Conservation (phyloP, 2,113 vertebrate genomes). For the Ascaphus truei region DNA sequence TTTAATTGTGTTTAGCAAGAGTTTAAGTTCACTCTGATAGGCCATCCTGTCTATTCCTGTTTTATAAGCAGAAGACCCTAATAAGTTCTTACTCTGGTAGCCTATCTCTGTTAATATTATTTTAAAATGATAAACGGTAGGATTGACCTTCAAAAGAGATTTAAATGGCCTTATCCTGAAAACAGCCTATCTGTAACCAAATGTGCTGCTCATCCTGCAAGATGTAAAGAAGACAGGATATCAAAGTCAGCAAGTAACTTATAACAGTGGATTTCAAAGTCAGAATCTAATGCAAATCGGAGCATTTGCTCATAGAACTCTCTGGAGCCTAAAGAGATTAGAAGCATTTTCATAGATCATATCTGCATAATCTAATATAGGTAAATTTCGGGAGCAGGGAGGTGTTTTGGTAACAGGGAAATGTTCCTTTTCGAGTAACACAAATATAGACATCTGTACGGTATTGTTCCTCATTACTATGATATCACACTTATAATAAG, state of each 20-base stretch:
- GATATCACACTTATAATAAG: slow-evolving; percentile 44
- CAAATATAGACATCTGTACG: slow-evolving; percentile 38
- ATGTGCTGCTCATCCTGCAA: slow-evolving; percentile 48
- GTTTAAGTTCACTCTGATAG: too few relatives aligned
- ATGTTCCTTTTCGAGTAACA: slow-evolving; percentile 34
- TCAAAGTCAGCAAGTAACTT: slow-evolving; percentile 67
- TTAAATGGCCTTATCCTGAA: slow-evolving; percentile 58
- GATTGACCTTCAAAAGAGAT: slow-evolving; percentile 66
- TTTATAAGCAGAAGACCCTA: slow-evolving; percentile 17
- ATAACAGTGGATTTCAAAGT: slow-evolving; percentile 76
- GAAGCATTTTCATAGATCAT: slow-evolving; percentile 69
- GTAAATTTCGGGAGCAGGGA: slow-evolving; percentile 57
- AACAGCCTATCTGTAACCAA: slow-evolving; percentile 54
- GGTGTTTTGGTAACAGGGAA: slow-evolving; percentile 43
- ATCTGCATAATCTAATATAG: slow-evolving; percentile 77
- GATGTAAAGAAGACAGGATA: slow-evolving; percentile 58
- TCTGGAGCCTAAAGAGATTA: slow-evolving; percentile 67
- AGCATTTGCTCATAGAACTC: slow-evolving; percentile 68
- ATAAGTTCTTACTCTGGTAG: slow-evolving; percentile 40
- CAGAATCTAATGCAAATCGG: slow-evolving; percentile 76
- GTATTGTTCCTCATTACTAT: slow-evolving; percentile 9
- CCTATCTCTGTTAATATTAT: slow-evolving; percentile 46
- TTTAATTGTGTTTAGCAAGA: too few relatives aligned
- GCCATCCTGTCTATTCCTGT: too few relatives aligned
- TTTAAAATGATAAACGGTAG: slow-evolving; percentile 56